Base-by-base conservation (phyloP, 2,797 vertebrate species). In the Tauraco hartlaubi region DNA sequence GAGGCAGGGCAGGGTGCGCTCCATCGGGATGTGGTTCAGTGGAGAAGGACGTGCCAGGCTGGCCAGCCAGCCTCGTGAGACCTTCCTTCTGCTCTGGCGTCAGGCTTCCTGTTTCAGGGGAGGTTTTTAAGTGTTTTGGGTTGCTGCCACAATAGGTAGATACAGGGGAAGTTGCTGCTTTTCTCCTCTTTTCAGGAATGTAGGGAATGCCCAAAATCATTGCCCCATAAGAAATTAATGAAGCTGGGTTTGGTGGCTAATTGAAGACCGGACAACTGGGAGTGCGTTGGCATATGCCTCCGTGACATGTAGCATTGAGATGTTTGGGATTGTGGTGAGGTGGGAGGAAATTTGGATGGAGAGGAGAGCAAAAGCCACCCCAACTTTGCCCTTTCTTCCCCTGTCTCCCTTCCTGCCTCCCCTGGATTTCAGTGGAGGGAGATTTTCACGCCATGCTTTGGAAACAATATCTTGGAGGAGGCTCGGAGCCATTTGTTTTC, bases 401-500 rank as follows among this genome's bases (percentile, higher is more conserved):
- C 3, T 2, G 1, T 23, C 43, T 86, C 66, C 39, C 35, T 76
- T 49, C 28, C 72, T 84, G 69, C 73, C 43, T 94, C 35, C 49
- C 51, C 68, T 46, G 63, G 43, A 20, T 88, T 35, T 62, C 76
- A 2, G 1, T 2, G 48, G 37, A 13, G 52, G 7, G 52, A 91
- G 79, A 72, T 76, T 77, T 76, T 92, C 76, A 66, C 92, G 87
- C 92, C 0, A 0, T 68, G 67, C 7, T 0, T 41, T 37, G 79
- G 59, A 37, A 94, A 69, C 85, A 59, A 33, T 90, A 62, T 67
- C 80, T 68, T 13, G 52, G 83, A 56, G 49, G 78, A 94, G 69
- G 49, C 68, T 25, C 44, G 73, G 90, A 90, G 58, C 85, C 82
- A 94, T 92, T 92, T 90, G 54, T 88, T 85, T 77, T 88, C 58